Evolutionary conservation across 1,140 invertebrate genomes (phyloP).

Genomic region (Chironomus tepperi): DNA sequence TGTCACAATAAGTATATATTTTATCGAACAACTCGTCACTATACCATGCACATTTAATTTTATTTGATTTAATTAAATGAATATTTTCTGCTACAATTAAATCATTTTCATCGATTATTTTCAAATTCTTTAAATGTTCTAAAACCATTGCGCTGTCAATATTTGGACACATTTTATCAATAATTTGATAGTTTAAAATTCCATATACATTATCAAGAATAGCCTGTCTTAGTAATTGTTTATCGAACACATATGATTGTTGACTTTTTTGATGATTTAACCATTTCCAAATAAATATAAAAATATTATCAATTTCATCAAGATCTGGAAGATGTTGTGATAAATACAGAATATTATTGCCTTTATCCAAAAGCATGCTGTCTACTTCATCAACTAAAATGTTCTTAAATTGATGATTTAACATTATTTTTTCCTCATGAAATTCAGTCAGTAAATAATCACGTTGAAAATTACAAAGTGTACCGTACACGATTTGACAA

Average conservation of each 20-base stretch:
- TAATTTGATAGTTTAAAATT: no score
- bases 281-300: conserved; percentile 35
- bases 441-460: conserved; percentile 34
- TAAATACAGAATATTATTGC: conserved; percentile 35
- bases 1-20: no score
- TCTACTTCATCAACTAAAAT: conserved; percentile 39
- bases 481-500: no score
- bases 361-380: conserved; percentile 39
- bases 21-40: no score
- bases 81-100: no score
- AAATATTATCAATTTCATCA: conserved; percentile 35
- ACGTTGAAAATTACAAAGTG: conserved; percentile 34
- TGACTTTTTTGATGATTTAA: conserved; percentile 28
- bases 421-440: conserved; percentile 30
- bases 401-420: conserved; percentile 28
- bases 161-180: no score
- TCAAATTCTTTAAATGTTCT: no score
- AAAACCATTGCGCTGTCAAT: no score
- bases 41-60: no score
- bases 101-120: no score
- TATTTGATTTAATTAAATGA: no score
- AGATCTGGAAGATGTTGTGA: conserved; percentile 34
- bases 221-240: conserved; percentile 26
- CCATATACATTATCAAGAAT: conserved; percentile 29
- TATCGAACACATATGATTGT: no score